These are phyloP conservation scores for Falco novaeseelandiae DNA, from an alignment of 2,797 vertebrate genomes.

Conservation along the genomic window DNA sequence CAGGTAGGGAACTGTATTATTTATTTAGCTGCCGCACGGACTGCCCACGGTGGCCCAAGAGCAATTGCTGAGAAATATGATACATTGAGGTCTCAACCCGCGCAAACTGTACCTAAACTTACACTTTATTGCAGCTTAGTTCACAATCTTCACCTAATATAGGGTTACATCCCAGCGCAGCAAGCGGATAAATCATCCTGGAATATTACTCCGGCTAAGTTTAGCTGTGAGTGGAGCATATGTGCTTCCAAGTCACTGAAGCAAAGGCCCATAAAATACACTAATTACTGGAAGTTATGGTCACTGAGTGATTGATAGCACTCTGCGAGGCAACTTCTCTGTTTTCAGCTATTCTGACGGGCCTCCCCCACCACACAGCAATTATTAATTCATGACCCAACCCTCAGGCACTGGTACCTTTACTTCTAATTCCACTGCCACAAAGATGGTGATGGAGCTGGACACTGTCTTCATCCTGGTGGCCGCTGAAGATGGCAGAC, in stretches of 20 bases:
- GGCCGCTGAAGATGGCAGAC: conserved; percentile 33
- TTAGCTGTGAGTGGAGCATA: conserved; percentile 80
- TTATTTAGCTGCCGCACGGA: conserved; percentile 63
- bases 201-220: conserved; percentile 83
- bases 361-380: conserved; percentile 75
- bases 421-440: conserved; percentile 50
- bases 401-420: conserved; percentile 77
- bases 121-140: conserved; percentile 83
- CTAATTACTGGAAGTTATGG: conserved; percentile 88
- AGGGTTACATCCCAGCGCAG: conserved; percentile 82
- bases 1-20: conserved; percentile 56
- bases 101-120: conserved; percentile 85
- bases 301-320: conserved; percentile 87
- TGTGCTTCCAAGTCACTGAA: conserved; percentile 83
- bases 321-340: conserved; percentile 83
- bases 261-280: conserved; percentile 86
- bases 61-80: conserved; percentile 68
- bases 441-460: conserved; percentile 35
- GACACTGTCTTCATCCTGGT: conserved; percentile 38
- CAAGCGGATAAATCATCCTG: conserved; percentile 84
- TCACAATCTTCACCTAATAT: conserved; percentile 78
- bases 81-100: conserved; percentile 80
- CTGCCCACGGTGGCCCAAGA: conserved; percentile 32
- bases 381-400: conserved; percentile 85
- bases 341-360: conserved; percentile 75